Conservation (phyloP, 2,888 invertebrate species). For the Glyphotaelius pellucidus region DNA sequence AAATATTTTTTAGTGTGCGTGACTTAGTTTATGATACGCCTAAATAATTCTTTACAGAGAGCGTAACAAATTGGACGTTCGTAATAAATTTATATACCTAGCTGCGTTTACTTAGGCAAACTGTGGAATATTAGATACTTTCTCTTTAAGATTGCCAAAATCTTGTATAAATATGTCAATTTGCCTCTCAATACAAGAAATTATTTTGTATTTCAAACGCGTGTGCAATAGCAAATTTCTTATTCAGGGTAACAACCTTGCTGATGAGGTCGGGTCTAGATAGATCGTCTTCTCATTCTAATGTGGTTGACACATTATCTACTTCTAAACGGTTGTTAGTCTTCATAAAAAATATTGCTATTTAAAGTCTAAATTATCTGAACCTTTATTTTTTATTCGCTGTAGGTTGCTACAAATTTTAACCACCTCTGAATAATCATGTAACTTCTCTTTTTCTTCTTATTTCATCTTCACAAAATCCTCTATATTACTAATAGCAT, state of each 20-base stretch:
- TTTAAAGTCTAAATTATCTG: too few relatives aligned
- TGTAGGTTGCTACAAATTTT: neutral
- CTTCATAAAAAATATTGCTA: too few relatives aligned
- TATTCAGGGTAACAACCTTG: neutral
- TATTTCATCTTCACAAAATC: neutral
- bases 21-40: neutral
- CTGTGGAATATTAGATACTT: neutral
- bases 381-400: too few relatives aligned
- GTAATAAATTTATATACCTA: neutral
- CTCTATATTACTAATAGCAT: neutral
- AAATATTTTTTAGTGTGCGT: neutral
- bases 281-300: neutral
- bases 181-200: neutral
- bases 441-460: neutral
- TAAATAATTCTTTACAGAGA: neutral
- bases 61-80: neutral
- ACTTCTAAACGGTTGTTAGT: too few relatives aligned
- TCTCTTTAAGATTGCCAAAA: neutral
- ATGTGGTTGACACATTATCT: neutral
- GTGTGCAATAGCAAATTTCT: neutral
- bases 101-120: neutral
- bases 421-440: neutral
- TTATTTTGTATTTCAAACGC: neutral
- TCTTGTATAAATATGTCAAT: neutral
- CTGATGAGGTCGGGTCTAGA: neutral